Evolutionary conservation across 35 echinoderm and acorn worm species (phyloP), one percentile per base, ranked within the genome.

Genomic region (Patiria miniata): DNA sequence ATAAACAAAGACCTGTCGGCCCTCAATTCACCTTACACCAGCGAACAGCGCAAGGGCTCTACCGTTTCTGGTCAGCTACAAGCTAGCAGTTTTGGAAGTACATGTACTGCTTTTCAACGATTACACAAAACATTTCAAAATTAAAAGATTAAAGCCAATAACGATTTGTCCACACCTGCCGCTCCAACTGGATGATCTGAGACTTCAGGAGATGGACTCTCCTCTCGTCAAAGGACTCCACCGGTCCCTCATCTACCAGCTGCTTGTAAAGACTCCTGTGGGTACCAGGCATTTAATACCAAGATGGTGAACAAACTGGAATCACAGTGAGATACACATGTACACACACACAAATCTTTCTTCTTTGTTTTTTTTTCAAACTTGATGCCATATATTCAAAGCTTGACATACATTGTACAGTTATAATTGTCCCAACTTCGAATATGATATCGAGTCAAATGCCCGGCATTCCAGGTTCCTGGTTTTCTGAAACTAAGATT

Each of bases 151-250:
- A 12, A 4, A 4, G 4, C 42, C 42, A 47, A 6, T 47, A 47
- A 47, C 4, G 12, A 47, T 47, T 47, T 47, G 42, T 47, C 42
- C 42, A 4, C 79, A 95, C 93, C 83, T 97, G 95, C 84, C 95
- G 81, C 68, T 97, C 95, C 2, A 97, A 87, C 57, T 97, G 95
- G n/a, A 97, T 90, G 8, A 97, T 78, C 69, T 97, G 95, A 40
- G 95, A 90, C 61, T 97, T 97, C 78, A 97, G 81, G 7, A 97
- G 59, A 73, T 97, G 53, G 15, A 97, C 95, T 77, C 95, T 86
- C 52, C 91, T 86, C 59, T 97, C 95, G 39, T 93, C 82, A 90
- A 90, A 97, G 1, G 82, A 89, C 50, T 97, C 95, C 2, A 57
- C 18, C 8, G 91, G 84, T 39, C 91, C 95, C 85, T 97, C 95